Percentiles rank a stretch among this genome's conserved stretches.
These are phyloP conservation scores for Florisuga fusca DNA, from an alignment of 2,797 vertebrate genomes.

Conservation along the genomic window DNA sequence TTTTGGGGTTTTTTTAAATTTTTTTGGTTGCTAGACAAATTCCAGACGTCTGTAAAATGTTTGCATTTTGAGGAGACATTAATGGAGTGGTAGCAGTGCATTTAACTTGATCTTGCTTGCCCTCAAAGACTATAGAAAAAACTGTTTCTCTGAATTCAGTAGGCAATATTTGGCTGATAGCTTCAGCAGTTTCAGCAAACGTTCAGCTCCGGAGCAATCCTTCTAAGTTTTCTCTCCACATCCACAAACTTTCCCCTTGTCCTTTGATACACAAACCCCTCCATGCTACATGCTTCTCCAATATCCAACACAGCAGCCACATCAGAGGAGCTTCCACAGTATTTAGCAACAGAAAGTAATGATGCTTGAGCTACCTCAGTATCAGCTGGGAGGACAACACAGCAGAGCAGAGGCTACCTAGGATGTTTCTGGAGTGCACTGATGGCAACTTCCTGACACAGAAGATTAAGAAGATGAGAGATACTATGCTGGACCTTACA, in stretches of 20 bases:
- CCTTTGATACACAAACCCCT: background rate
- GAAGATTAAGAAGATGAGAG: background rate
- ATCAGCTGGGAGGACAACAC: background rate
- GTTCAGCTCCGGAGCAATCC: background rate
- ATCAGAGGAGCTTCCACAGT: background rate
- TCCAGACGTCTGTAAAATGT: background rate
- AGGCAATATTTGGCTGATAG: background rate
- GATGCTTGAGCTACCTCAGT: background rate
- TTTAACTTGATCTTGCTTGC: background rate
- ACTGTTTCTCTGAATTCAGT: background rate
- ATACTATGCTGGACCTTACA: background rate
- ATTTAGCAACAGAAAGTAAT: background rate
- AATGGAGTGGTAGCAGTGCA: background rate
- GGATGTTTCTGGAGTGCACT: background rate
- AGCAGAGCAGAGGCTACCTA: background rate
- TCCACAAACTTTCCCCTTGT: background rate
- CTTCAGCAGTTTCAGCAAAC: background rate
- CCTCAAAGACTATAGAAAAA: background rate
- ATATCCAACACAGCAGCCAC: background rate
- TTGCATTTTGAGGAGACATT: background rate
- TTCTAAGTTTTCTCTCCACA: background rate
- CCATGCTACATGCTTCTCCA: background rate
- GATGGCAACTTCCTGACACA: background rate
- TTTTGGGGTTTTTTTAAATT: background rate
- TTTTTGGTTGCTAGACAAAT: background rate